A percentile compares a stretch with the other conserved stretches of the same genome.
phyloP scores from a whole-genome alignment of 2,888 invertebrate genomes.

The Campoletis raptor region DNA sequence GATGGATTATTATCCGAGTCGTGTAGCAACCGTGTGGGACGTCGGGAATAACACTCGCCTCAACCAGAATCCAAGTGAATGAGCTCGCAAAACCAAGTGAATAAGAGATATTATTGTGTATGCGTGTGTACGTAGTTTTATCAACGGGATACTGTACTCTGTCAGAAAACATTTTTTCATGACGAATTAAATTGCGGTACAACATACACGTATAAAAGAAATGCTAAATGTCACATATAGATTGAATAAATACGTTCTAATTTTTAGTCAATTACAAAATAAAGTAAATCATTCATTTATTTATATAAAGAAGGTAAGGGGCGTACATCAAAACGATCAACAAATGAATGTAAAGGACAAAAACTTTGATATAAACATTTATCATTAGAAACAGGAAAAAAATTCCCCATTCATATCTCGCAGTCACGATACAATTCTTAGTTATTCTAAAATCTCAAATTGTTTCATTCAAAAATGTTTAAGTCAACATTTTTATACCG shows the following conservation, averaged over 20 bases:
- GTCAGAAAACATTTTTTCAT: slow-evolving; percentile 55
- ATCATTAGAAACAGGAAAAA: background rate
- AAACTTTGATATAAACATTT: too few relatives aligned
- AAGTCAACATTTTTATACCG: background rate
- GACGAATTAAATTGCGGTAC: slow-evolving; percentile 12
- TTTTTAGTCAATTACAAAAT: background rate
- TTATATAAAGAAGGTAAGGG: background rate
- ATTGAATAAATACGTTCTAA: background rate
- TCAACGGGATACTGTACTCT: slow-evolving; percentile 52
- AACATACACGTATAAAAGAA: background rate
- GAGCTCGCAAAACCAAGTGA: slow-evolving; percentile 62
- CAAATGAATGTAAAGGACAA: background rate
- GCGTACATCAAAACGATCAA: background rate
- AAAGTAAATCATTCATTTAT: background rate
- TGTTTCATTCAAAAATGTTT: background rate
- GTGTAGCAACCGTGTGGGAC: slow-evolving; percentile 69
- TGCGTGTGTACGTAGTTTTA: slow-evolving; percentile 35
- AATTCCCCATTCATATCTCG: background rate
- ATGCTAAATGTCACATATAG: background rate
- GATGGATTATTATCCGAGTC: slow-evolving; percentile 80
- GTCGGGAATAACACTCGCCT: slow-evolving; percentile 53
- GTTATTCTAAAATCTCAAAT: background rate
- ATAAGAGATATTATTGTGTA: slow-evolving; percentile 56
- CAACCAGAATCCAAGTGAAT: slow-evolving; percentile 73
- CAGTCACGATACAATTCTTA: background rate